A percentile compares a stretch with the other conserved stretches of the same genome.
phyloP scores from a whole-genome alignment of 2,113 vertebrate genomes.

The Vidua chalybeata region DNA sequence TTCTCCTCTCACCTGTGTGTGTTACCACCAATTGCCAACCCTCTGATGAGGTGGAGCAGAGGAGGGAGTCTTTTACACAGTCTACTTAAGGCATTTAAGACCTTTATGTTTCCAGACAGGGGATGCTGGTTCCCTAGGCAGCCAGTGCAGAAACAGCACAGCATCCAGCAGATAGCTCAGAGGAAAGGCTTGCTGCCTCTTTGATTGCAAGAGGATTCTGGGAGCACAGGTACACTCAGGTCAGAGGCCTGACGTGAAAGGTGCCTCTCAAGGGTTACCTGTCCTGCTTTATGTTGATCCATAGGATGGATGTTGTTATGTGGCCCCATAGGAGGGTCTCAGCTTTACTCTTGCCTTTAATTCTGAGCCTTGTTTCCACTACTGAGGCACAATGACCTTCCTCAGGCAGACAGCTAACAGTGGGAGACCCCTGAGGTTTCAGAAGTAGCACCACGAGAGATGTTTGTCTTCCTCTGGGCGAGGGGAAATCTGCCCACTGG shows the following conservation, averaged over 20 bases:
- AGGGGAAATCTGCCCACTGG: neutral
- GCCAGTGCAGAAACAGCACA: neutral
- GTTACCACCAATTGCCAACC: neutral
- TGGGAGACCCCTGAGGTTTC: neutral
- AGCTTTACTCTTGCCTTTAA: neutral
- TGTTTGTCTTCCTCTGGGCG: neutral
- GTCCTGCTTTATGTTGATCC: neutral
- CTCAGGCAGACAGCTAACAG: neutral
- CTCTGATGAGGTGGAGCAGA: neutral
- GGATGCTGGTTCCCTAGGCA: neutral
- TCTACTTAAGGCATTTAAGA: neutral
- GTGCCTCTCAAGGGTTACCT: neutral
- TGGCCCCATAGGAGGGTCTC: neutral
- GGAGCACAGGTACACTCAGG: accelerated
- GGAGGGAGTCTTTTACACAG: neutral
- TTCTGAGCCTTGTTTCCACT: neutral
- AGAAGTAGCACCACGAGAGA: neutral
- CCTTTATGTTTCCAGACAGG: neutral
- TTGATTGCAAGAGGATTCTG: neutral
- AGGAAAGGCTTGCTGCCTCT: neutral
- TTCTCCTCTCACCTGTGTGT: constrained; percentile 27
- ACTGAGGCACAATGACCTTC: neutral
- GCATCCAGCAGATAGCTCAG: neutral
- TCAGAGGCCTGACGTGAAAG: neutral
- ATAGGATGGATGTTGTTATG: neutral